Base-by-base conservation (phyloP, 2,888 invertebrate genomes). In the Cantharis rustica region DNA sequence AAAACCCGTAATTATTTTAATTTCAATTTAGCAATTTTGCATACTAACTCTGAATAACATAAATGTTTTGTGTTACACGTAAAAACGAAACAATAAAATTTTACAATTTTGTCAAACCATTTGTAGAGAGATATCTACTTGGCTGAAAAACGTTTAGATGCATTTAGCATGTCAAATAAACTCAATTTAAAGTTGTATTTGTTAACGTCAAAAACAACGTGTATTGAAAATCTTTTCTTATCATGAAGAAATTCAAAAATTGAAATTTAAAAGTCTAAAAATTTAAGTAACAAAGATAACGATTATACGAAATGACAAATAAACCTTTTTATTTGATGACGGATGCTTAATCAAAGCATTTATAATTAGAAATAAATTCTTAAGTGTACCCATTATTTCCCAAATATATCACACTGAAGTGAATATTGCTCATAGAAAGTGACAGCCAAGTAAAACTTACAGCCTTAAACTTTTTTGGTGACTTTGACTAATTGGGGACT, bases 141-240 rank as follows among this genome's bases (percentile, higher is more conserved):
- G 17, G 20, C 0, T 20, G 16, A 66, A 20, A 66, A 66, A 15
- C 23, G 23, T 66, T 23, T 17, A 66, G 16, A 16, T 66, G 64
- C 64, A 66, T 66, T 66, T 66, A 66, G 23, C 17, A 66, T 66
- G 15, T 66, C 64, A 66, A 66, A 66, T 66, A 66, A 66, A 66
- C 64, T 66, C 64, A 66, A 66, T 66, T 66, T 66, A 66, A 66
- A 66, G 23, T 66, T 66, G 64, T 66, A 66, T 66, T 66, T 66
- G 64, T 66, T 66, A 66, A 66, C 64, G 64, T 66, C 64, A 66
- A 66, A 23, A 17, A 66, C 64, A 66, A 17, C 13, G 64, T n/a
- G 64, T 13, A 66, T 66, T 20, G 20, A 66, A 66, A 66, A 66
- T 66, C 64, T 66, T 23, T 66, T 66, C n/a, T 47, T 66, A 23